Conservation (phyloP, 2,797 vertebrate species). For the Platalea minor region DNA sequence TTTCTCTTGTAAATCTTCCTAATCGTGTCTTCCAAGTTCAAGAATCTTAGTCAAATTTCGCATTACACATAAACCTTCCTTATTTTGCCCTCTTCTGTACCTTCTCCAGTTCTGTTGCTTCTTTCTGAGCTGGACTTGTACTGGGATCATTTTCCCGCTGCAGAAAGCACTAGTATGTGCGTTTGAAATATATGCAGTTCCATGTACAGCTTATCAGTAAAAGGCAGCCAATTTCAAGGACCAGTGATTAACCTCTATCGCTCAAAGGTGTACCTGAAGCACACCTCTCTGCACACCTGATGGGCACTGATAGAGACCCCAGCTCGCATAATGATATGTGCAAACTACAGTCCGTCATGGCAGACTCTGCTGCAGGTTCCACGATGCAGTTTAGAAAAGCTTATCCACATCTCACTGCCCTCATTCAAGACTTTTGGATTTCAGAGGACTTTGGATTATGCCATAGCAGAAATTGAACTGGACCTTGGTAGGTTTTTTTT, state of each 20-base stretch:
- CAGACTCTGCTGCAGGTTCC: neutral
- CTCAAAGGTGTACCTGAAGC: neutral
- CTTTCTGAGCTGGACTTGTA: neutral
- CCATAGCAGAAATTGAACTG: neutral
- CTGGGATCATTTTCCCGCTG: neutral
- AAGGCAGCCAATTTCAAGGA: slow-evolving; percentile 13
- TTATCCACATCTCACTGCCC: neutral
- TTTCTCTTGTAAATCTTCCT: neutral
- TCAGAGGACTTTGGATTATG: neutral
- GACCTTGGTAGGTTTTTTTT: neutral
- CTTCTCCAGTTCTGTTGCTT: neutral
- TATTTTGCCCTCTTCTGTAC: neutral
- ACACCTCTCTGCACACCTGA: neutral
- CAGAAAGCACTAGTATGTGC: neutral
- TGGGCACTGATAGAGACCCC: neutral
- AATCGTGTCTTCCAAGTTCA: neutral
- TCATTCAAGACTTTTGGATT: neutral
- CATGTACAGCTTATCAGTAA: neutral
- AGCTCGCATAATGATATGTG: neutral
- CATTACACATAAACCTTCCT: neutral
- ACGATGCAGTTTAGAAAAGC: neutral
- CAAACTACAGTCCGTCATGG: neutral
- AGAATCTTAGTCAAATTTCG: neutral
- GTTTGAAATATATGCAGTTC: neutral
- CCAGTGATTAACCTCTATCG: neutral